These are phyloP conservation scores for Drosophila kurseongensis DNA, from an alignment of 1,140 invertebrate genomes.

Conservation along the genomic window DNA sequence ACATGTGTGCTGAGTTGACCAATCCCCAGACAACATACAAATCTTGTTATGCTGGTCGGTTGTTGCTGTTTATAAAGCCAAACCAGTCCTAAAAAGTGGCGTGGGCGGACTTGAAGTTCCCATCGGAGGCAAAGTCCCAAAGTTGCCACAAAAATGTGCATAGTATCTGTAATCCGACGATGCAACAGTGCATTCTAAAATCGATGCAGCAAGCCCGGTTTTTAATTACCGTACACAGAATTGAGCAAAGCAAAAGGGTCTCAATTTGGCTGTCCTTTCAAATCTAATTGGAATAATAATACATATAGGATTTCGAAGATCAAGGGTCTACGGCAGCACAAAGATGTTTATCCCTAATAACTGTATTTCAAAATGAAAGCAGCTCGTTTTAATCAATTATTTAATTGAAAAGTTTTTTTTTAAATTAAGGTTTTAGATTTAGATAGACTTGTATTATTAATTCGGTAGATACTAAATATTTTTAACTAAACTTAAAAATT, in stretches of 20 bases:
- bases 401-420: too few relatives aligned
- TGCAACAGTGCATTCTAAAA: slow-evolving; percentile 63
- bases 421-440: too few relatives aligned
- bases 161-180: slow-evolving; percentile 53
- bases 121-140: slow-evolving; percentile 32
- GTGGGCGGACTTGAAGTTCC: slow-evolving; percentile 74
- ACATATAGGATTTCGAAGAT: neutral
- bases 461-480: too few relatives aligned
- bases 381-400: too few relatives aligned
- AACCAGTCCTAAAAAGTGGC: slow-evolving; percentile 57
- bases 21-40: slow-evolving; percentile 8
- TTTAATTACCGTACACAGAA: neutral
- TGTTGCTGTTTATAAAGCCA: slow-evolving; percentile 23
- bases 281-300: neutral
- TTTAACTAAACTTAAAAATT: too few relatives aligned
- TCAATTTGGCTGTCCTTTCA: neutral
- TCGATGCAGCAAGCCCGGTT: neutral
- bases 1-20: slow-evolving; percentile 46
- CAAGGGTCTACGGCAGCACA: neutral
- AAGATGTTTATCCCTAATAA: neutral
- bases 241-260: neutral
- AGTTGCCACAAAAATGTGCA: slow-evolving; percentile 19
- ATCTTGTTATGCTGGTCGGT: slow-evolving; percentile 19
- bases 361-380: too few relatives aligned
- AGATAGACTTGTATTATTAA: too few relatives aligned